These are phyloP conservation scores for Colistium nudipinnis DNA, from an alignment of 2,113 vertebrate genomes.

Conservation along the genomic window DNA sequence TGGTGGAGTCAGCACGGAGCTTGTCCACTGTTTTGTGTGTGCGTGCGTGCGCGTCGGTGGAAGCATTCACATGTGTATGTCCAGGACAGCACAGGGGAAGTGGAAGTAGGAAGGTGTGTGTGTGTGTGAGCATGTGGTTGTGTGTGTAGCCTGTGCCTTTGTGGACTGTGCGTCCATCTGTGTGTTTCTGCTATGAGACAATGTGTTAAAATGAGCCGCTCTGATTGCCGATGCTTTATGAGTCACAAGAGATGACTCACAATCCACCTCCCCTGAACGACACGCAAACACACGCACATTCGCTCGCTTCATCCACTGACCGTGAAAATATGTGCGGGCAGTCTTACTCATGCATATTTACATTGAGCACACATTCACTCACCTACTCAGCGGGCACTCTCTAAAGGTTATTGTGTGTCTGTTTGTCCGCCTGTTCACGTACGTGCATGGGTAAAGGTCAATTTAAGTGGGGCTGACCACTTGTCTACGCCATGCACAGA, in stretches of 20 bases:
- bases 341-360: slow-evolving; percentile 82
- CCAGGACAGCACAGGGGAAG: slow-evolving; percentile 26
- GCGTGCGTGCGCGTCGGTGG: slow-evolving; percentile 13
- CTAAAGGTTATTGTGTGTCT: slow-evolving; percentile 72
- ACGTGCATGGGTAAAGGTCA: slow-evolving; percentile 74
- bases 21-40: slow-evolving; percentile 23
- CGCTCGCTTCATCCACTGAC: slow-evolving; percentile 72
- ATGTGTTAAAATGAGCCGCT: slow-evolving; percentile 70
- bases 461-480: slow-evolving; percentile 56
- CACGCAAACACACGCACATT: slow-evolving; percentile 22
- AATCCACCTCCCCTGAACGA: slow-evolving; percentile 71
- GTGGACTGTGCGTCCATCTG: slow-evolving; percentile 49
- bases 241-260: slow-evolving; percentile 81
- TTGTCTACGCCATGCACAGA: slow-evolving; percentile 57
- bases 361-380: slow-evolving; percentile 70
- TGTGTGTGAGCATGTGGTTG: neutral
- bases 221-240: slow-evolving; percentile 78
- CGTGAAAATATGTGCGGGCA: slow-evolving; percentile 79
- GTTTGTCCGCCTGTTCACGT: slow-evolving; percentile 54
- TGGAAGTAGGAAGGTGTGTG: slow-evolving; percentile 37
- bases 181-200: slow-evolving; percentile 58
- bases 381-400: slow-evolving; percentile 74
- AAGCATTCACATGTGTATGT: slow-evolving; percentile 22
- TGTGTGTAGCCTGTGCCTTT: slow-evolving; percentile 4
- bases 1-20: slow-evolving; percentile 69